Evolutionary conservation across 2,797 vertebrate genomes (phyloP), one percentile per base, ranked within the genome.

Genomic region (Australoheros facetus): DNA sequence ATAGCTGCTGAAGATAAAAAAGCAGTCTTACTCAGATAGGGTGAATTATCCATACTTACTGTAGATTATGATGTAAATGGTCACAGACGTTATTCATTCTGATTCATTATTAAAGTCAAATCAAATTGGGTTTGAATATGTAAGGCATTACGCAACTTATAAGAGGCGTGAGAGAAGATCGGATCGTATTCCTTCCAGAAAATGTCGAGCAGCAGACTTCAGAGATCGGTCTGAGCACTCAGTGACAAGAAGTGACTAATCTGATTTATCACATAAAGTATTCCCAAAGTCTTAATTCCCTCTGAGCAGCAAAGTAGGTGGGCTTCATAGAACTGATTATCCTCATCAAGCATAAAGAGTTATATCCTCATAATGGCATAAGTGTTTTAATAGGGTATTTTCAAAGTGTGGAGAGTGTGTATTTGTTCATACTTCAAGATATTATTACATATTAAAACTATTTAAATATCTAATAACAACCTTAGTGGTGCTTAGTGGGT

Each of bases 261-360:
- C 81, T 82, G 79, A 87, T 83, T 84, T 14, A 81, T 79, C 79
- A 66, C 74, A 70, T 88, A 73, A 87, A 80, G 9, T 80, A 78
- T 77, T 83, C 75, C 71, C 73, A 37, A 81, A 80, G 78, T 32
- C 77, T 78, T 84, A 71, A 28, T 64, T 85, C 75, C 85, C 78
- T 79, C 71, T 21, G 69, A 85, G 78, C 74, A 55, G 77, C 79
- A 10, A 54, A 19, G 85, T 81, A 74, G 78, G 83, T 80, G 90
- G 83, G 59, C 79, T 83, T 30, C 53, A 5, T 30, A 71, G 57
- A 28, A 69, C 84, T 85, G 86, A 86, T 89, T 75, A 82, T 71
- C 78, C 53, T 89, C 82, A 78, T 83, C 80, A 87, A 75, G 87
- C 55, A 82, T 37, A 10, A 72, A 75, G 79, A 73, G 71, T 71